A percentile compares a stretch with the other conserved stretches of the same genome.
These are phyloP conservation scores for Vultur gryphus DNA, from an alignment of 2,797 vertebrate species.

Conservation along the genomic window DNA sequence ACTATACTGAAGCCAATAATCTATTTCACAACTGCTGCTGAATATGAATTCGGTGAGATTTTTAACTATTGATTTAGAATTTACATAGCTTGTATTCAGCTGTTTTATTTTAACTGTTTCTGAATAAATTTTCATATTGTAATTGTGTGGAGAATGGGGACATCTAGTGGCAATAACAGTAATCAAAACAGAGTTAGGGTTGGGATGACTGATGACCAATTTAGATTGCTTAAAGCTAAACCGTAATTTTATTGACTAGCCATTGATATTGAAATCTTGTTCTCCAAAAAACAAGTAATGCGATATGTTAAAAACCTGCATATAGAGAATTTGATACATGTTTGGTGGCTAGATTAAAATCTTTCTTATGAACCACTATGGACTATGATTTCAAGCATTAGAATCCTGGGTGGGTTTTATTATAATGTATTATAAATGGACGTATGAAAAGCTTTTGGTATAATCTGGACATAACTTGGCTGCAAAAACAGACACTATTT, in stretches of 20 bases:
- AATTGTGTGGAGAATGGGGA: constrained; percentile 17
- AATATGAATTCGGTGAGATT: neutral
- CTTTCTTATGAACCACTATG: neutral
- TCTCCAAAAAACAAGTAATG: neutral
- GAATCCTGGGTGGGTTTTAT: neutral
- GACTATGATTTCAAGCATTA: neutral
- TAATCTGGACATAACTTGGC: neutral
- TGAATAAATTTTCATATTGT: neutral
- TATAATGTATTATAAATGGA: neutral
- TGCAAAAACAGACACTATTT: neutral
- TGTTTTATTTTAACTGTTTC: neutral
- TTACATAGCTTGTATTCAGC: neutral
- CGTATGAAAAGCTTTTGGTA: neutral
- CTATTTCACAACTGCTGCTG: neutral
- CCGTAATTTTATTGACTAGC: neutral
- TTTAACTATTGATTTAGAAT: neutral
- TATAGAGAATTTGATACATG: neutral
- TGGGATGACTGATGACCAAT: neutral
- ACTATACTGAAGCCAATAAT: neutral
- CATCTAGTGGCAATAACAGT: constrained; percentile 47
- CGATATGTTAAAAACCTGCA: neutral
- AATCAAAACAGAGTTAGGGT: neutral
- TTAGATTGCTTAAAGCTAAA: neutral
- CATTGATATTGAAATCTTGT: neutral
- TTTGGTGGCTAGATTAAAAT: neutral